These are phyloP conservation scores for Hypena proboscidalis DNA, from an alignment of 2,888 invertebrate species.

Conservation along the genomic window DNA sequence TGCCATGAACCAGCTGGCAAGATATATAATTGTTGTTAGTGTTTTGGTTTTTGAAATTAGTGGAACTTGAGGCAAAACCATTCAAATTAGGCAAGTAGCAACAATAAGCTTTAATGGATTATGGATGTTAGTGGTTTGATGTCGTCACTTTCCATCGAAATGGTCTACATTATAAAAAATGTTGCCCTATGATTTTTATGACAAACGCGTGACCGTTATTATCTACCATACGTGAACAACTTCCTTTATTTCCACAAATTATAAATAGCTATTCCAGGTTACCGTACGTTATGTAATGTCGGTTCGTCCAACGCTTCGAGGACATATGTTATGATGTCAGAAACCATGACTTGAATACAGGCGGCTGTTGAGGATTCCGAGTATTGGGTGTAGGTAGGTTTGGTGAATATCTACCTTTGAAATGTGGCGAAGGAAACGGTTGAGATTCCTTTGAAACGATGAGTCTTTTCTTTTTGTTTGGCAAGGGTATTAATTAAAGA, in stretches of 20 bases:
- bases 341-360: conserved; percentile 40
- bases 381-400: conserved; percentile 28
- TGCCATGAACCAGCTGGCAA: too few species aligned
- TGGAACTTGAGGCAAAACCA: too few species aligned
- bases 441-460: conserved; percentile 16
- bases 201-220: conserved; percentile 13
- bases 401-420: conserved; percentile 6
- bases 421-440: conserved; percentile 32
- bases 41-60: too few species aligned
- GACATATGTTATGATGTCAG: conserved; percentile 44
- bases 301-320: conserved; percentile 33
- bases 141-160: too few species aligned
- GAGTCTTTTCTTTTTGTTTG: background rate
- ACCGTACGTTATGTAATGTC: conserved; percentile 22
- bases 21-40: too few species aligned
- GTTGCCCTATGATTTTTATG: conserved; percentile 17
- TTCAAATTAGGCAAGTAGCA: too few species aligned
- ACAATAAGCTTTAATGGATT: too few species aligned
- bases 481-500: too few species aligned
- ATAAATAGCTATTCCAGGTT: conserved; percentile 29
- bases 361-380: conserved; percentile 30
- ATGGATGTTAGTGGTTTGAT: too few species aligned
- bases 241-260: conserved; percentile 7
- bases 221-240: background rate
- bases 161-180: too few species aligned